Conservation (phyloP, 2,888 invertebrate species). For the Tortrix viridana region DNA sequence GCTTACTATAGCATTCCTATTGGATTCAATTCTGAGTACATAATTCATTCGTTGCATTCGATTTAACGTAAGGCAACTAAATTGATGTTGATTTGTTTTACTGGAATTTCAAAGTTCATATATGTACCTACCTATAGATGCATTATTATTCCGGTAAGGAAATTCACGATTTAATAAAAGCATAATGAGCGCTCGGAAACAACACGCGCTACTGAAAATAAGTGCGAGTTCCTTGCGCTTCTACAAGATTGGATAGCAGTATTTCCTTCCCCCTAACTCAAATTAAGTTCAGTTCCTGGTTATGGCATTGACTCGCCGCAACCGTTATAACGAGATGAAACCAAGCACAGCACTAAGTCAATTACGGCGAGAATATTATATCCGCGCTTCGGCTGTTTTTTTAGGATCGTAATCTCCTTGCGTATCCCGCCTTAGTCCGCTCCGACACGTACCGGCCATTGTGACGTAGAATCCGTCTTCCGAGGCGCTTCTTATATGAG, state of each 20-base stretch:
- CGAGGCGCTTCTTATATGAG: conserved; percentile 84
- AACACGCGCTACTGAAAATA: too few species aligned
- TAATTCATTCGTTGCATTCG: conserved; percentile 30
- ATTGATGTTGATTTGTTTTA: not conserved
- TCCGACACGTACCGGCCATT: conserved; percentile 82
- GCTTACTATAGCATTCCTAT: conserved; percentile 14
- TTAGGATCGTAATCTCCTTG: conserved; percentile 83
- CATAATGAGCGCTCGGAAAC: too few species aligned
- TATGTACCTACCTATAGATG: not conserved
- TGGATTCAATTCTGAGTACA: conserved; percentile 17
- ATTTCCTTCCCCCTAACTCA: conserved; percentile 8
- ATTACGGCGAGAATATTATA: conserved; percentile 73
- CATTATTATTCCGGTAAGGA: not conserved
- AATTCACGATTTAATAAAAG: not conserved
- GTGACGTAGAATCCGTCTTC: conserved; percentile 82
- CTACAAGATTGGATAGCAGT: not conserved
- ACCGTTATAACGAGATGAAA: conserved; percentile 48
- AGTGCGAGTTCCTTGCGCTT: not conserved
- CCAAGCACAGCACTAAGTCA: conserved; percentile 63
- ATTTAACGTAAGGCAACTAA: conserved; percentile 5
- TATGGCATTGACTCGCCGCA: conserved; percentile 16
- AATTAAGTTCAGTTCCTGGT: conserved; percentile 13
- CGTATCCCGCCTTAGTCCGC: conserved; percentile 75
- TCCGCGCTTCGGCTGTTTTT: conserved; percentile 78
- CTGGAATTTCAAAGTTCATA: conserved; percentile 21